Evolutionary conservation across 2,888 invertebrate species (phyloP).

Genomic region (Drosophila suboccidentalis): DNA sequence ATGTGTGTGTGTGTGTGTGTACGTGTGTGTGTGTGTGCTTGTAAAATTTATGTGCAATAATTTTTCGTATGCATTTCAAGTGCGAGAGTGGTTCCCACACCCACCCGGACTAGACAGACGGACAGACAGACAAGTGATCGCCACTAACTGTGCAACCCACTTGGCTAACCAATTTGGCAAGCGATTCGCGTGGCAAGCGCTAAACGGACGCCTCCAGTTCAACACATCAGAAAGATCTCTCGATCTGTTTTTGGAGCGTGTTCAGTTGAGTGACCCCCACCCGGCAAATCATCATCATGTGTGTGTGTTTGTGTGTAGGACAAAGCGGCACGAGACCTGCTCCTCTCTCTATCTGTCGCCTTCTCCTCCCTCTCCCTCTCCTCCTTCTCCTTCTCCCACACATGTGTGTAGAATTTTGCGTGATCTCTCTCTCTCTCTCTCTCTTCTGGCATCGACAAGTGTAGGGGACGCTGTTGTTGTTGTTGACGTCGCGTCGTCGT

Average conservation of each 20-base stretch:
- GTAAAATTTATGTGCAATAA: slow-evolving; percentile 70
- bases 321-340: slow-evolving; percentile 73
- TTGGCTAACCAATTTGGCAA: slow-evolving; percentile 74
- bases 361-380: slow-evolving; percentile 18
- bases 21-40: slow-evolving; percentile 57
- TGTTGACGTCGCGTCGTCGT: slow-evolving; percentile 59
- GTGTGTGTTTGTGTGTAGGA: slow-evolving; percentile 64
- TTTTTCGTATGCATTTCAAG: slow-evolving; percentile 60
- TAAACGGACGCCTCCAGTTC: slow-evolving; percentile 65
- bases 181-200: slow-evolving; percentile 56
- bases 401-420: slow-evolving; percentile 1
- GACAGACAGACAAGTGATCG: slow-evolving; percentile 27
- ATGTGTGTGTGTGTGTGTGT: slow-evolving; percentile 44
- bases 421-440: slow-evolving; percentile 15
- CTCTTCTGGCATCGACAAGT: slow-evolving; percentile 71
- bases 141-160: slow-evolving; percentile 66
- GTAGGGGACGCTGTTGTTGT: slow-evolving; percentile 52
- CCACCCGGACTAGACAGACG: slow-evolving; percentile 38
- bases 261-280: slow-evolving; percentile 74
- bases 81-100: slow-evolving; percentile 67
- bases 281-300: slow-evolving; percentile 7
- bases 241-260: slow-evolving; percentile 71
- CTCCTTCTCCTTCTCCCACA: background rate
- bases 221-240: slow-evolving; percentile 2
- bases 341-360: slow-evolving; percentile 27